Base-by-base conservation (phyloP, 2,797 vertebrate species). In the Pseudopleuronectes americanus region DNA sequence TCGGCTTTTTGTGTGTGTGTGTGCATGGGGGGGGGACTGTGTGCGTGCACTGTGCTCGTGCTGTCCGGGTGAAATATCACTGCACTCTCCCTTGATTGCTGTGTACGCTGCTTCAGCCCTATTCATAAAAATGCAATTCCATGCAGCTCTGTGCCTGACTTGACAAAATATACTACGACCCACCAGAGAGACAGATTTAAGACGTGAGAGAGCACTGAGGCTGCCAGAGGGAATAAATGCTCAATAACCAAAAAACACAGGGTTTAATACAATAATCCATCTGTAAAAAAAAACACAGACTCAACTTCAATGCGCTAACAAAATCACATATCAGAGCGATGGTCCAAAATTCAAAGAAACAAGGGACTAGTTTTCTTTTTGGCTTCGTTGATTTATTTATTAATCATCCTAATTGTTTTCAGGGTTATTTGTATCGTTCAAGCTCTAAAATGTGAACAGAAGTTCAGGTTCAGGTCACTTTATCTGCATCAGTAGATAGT, bases 71-170 rank as follows among this genome's bases (percentile, higher is more conserved):
- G 90, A 94, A 91, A 93, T 92, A 94, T 92, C 36, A 23, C 85
- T 79, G 86, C 91, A 91, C 88, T 92, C 89, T 89, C 76, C 79
- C 80, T 80, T 89, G 91, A 94, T 92, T 92, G 92, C 91, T 79
- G 88, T 85, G 87, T 77, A 77, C 28, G 70, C 76, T 65, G 82
- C 89, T 79, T 84, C 77, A 57, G 79, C 65, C 67, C 87, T 85
- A 87, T 91, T 93, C 90, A 93, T 93, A 92, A 93, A 94, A 93
- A 91, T 86, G 84, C 90, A 93, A 83, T 90, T 86, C 83, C 79
- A 79, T 74, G 84, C 88, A 88, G 83, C 84, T 83, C 71, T 65
- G 41, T 74, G 76, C 59, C 53, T 38, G 71, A 72, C 76, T 66
- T 77, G 67, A 84, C 64, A 51, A 79, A 87, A 89, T 87, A 84